Conservation (phyloP, 1,140 invertebrate genomes). For the Ruditapes philippinarum region DNA sequence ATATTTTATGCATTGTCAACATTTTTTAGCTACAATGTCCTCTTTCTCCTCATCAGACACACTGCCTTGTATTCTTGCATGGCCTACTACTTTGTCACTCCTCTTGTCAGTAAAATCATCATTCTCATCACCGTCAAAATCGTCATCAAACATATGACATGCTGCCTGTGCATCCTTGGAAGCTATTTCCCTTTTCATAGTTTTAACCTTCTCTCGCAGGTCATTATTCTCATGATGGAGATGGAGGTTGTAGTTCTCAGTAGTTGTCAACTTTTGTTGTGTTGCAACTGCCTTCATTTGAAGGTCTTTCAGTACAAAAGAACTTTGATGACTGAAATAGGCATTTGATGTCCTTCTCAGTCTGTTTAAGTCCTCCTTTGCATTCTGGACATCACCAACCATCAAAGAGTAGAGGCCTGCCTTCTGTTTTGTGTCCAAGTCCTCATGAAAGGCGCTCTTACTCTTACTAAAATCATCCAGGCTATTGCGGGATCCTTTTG, state of each 20-base stretch:
- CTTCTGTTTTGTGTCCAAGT: constrained; percentile 14
- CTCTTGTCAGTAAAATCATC: background rate
- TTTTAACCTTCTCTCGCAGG: background rate
- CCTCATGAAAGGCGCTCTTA: background rate
- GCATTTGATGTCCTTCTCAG: background rate
- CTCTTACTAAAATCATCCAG: background rate
- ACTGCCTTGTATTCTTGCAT: background rate
- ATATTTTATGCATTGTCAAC: background rate
- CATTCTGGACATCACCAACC: background rate
- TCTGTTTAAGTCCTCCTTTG: background rate
- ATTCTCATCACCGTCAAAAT: background rate
- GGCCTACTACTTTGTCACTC: background rate
- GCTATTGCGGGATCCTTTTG: background rate
- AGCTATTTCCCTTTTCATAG: background rate
- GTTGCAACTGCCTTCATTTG: background rate
- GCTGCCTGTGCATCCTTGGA: background rate
- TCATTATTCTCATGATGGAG: background rate
- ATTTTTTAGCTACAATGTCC: background rate
- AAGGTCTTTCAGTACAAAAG: background rate
- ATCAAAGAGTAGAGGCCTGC: background rate
- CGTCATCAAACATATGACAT: background rate
- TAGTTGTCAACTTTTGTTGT: background rate
- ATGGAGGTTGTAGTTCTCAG: constrained; percentile 4
- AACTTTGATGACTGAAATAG: background rate
- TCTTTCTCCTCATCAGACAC: background rate